Conservation (phyloP, 1,140 invertebrate genomes). For the Anadara kagoshimensis region DNA sequence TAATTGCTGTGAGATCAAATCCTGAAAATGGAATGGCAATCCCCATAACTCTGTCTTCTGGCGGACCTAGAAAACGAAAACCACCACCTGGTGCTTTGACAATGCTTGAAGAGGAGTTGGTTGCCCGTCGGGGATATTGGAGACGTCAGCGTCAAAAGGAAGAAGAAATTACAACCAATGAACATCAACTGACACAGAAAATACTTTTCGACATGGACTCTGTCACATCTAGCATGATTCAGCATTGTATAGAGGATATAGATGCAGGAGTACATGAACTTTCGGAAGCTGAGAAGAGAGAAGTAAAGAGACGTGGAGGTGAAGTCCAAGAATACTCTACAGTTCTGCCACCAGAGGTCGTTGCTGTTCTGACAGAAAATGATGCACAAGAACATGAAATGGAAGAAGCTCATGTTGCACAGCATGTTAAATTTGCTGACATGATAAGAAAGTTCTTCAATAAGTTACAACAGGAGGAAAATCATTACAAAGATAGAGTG, state of each 20-base stretch:
- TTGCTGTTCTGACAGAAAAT: constrained; percentile 61
- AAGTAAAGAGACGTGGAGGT: constrained; percentile 64
- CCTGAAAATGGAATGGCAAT: constrained; percentile 63
- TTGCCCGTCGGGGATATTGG: constrained; percentile 66
- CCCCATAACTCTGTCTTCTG: constrained; percentile 65
- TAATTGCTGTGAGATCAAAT: constrained; percentile 65
- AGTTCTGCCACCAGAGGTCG: constrained; percentile 65
- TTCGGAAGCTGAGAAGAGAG: constrained; percentile 59
- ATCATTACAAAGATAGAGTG: constrained; percentile 64
- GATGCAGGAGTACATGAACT: constrained; percentile 53
- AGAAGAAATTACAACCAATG: constrained; percentile 58
- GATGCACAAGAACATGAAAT: constrained; percentile 61
- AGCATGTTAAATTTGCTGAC: constrained; percentile 64
- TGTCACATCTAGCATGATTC: constrained; percentile 49
- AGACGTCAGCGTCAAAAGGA: constrained; percentile 63
- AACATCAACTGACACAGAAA: constrained; percentile 59
- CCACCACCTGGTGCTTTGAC: constrained; percentile 67
- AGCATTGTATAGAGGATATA: constrained; percentile 57
- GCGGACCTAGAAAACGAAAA: constrained; percentile 61
- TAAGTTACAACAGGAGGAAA: constrained; percentile 67
- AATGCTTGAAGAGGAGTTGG: constrained; percentile 70
- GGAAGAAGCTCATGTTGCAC: constrained; percentile 55
- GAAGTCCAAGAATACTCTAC: constrained; percentile 61
- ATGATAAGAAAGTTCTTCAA: constrained; percentile 60
- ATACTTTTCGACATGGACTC: constrained; percentile 54